A percentile compares a stretch with the other conserved stretches of the same genome.
Conservation (phyloP, 2,113 vertebrate species). For the Tetrao urogallus region DNA sequence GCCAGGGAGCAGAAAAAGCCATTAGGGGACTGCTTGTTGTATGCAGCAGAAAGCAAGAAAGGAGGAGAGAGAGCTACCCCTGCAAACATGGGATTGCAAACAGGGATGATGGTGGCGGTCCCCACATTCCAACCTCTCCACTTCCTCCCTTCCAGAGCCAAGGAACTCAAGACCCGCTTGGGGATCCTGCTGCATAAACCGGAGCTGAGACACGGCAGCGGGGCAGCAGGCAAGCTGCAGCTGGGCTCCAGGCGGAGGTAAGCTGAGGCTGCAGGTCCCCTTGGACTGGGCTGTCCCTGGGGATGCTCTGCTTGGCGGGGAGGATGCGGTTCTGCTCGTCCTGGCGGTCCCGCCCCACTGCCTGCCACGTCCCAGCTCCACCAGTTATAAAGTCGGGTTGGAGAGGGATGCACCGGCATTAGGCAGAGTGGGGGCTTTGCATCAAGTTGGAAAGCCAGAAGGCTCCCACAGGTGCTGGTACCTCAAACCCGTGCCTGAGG, state of each 20-base stretch:
- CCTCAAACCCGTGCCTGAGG: not conserved
- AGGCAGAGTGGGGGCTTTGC: not conserved
- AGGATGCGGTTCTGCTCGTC: not conserved
- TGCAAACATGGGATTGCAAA: accelerated
- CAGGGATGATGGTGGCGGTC: not conserved
- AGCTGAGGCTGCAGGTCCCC: not conserved
- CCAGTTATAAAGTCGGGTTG: conserved; percentile 16
- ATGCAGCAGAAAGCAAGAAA: not conserved
- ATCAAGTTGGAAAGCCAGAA: not conserved
- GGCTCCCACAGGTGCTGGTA: not conserved
- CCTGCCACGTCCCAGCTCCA: not conserved
- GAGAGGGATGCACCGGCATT: not conserved
- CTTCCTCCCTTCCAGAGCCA: conserved; percentile 81
- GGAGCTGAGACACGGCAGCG: conserved; percentile 65
- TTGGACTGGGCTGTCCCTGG: not conserved
- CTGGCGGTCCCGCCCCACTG: conserved; percentile 16
- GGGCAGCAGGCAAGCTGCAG: conserved; percentile 63
- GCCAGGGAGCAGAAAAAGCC: conserved; percentile 22
- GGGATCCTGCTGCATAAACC: conserved; percentile 86
- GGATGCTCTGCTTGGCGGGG: not conserved
- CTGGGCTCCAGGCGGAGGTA: conserved; percentile 71
- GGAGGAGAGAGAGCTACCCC: not conserved
- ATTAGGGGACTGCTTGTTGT: not conserved
- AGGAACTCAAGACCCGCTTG: conserved; percentile 89
- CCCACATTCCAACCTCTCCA: not conserved